These are phyloP conservation scores for Nephrotoma flavescens DNA, from an alignment of 2,888 invertebrate genomes.

Conservation along the genomic window DNA sequence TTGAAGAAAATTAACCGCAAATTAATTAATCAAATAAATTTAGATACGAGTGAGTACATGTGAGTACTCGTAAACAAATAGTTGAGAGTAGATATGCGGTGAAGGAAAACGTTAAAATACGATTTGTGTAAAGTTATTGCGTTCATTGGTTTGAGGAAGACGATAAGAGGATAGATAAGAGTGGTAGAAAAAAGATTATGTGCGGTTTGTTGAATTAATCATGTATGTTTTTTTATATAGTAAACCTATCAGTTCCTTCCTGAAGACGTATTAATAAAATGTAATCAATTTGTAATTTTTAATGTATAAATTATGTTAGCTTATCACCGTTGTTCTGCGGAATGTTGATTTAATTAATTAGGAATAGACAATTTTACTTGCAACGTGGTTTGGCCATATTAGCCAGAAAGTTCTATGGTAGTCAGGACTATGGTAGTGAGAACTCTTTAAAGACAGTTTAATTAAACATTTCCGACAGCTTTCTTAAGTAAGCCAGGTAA, in stretches of 20 bases:
- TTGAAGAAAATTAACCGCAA: neutral
- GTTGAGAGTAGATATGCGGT: neutral
- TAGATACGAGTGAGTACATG: neutral
- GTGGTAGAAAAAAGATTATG: neutral
- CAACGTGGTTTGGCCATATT: too few species aligned
- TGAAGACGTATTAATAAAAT: neutral
- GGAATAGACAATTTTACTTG: too few species aligned
- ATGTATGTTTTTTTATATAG: neutral
- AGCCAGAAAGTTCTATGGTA: too few species aligned
- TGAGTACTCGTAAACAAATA: neutral
- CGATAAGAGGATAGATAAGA: neutral
- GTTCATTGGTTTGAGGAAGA: neutral
- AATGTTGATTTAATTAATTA: neutral
- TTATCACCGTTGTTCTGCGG: neutral
- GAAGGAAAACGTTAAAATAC: neutral
- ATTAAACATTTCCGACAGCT: too few species aligned
- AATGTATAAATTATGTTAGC: neutral
- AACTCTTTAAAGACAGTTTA: too few species aligned
- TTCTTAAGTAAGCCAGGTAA: too few species aligned
- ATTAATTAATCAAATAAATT: neutral
- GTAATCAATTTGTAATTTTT: neutral
- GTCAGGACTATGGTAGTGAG: too few species aligned
- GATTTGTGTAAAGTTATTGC: neutral
- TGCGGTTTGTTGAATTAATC: neutral
- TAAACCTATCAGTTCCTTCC: neutral